These are phyloP conservation scores for Tupaia tana DNA, from an alignment of 2,113 vertebrate genomes.

Conservation along the genomic window DNA sequence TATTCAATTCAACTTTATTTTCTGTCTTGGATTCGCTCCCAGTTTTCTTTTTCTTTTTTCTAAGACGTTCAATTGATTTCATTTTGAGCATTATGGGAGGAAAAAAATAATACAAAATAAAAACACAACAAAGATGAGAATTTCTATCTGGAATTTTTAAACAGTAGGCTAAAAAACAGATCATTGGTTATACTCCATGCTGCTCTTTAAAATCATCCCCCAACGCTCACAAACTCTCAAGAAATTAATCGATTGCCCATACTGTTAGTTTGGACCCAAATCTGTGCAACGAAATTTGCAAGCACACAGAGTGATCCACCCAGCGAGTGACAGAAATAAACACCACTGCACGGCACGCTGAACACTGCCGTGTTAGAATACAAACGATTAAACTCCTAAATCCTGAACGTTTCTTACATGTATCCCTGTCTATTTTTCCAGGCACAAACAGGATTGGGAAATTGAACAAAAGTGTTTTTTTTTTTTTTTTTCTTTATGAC, in stretches of 20 bases:
- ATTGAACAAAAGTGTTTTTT: neutral
- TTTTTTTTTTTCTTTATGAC: neutral
- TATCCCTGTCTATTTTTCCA: neutral
- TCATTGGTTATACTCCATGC: neutral
- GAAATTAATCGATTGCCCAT: neutral
- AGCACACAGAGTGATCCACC: too few relatives aligned
- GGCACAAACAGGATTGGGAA: neutral
- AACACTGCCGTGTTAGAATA: neutral
- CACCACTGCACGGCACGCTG: fast-evolving
- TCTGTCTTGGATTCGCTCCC: neutral
- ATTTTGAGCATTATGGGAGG: neutral
- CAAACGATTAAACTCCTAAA: neutral
- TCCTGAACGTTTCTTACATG: neutral
- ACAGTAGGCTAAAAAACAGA: neutral
- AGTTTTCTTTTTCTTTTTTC: neutral
- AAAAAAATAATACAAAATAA: neutral
- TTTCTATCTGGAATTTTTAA: neutral
- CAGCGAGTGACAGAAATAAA: fast-evolving
- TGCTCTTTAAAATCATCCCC: neutral
- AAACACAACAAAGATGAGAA: neutral
- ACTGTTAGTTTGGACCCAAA: neutral
- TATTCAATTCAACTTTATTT: neutral
- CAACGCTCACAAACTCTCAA: neutral
- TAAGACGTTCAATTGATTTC: neutral
- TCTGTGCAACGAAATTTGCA: neutral